Conservation (phyloP, 2,113 vertebrate species). For the Macroglossus sobrinus region DNA sequence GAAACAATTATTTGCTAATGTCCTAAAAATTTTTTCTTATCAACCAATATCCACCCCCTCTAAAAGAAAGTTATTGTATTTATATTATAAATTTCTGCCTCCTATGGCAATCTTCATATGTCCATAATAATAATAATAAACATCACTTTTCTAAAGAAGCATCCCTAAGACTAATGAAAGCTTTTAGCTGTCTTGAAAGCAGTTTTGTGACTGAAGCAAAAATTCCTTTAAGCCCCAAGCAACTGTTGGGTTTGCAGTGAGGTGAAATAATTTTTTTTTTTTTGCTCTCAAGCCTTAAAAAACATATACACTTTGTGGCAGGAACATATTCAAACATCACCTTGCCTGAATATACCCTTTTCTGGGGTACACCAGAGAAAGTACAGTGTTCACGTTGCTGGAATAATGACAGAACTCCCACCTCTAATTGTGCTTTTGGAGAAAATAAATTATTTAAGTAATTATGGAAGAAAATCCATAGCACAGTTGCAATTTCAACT, state of each 20-base stretch:
- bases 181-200: slow-evolving; percentile 42
- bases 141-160: not conserved
- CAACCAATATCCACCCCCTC: not conserved
- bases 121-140: not conserved
- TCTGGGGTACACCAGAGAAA: not conserved
- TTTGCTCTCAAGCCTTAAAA: slow-evolving; percentile 70
- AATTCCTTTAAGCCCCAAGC: slow-evolving; percentile 50
- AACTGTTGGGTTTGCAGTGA: slow-evolving; percentile 52
- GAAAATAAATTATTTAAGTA: not conserved
- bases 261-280: slow-evolving; percentile 68
- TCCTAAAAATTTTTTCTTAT: not conserved
- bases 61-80: not conserved
- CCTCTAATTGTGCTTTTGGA: not conserved
- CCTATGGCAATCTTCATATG: not conserved
- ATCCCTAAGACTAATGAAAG: not conserved
- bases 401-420: not conserved
- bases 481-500: not conserved
- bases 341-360: slow-evolving; percentile 51
- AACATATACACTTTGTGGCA: slow-evolving; percentile 65
- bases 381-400: not conserved
- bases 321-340: slow-evolving; percentile 67
- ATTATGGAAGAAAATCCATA: not conserved
- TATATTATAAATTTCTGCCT: not conserved
- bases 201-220: slow-evolving; percentile 43
- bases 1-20: not conserved